Evolutionary conservation across 2,888 invertebrate genomes (phyloP).

Genomic region (Thymelicus lineola): DNA sequence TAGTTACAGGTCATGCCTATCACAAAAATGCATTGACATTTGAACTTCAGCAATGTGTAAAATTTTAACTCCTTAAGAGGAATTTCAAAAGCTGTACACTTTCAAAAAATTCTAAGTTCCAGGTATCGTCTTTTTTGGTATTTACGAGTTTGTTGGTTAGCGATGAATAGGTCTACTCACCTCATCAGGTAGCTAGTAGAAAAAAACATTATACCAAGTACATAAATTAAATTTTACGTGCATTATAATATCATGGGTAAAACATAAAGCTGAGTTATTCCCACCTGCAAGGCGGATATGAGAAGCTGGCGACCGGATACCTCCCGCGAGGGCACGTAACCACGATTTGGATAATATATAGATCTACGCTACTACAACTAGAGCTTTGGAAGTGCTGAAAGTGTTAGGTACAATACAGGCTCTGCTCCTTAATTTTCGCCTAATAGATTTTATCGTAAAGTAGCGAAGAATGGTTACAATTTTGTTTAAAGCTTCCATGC

Average conservation of each 20-base stretch:
- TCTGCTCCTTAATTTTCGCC: background rate
- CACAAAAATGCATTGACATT: too few relatives aligned
- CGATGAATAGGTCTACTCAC: too few relatives aligned
- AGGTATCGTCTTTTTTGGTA: too few relatives aligned
- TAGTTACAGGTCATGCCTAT: too few relatives aligned
- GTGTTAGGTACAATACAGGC: background rate
- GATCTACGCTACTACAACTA: background rate
- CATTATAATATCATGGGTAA: background rate
- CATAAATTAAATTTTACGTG: background rate
- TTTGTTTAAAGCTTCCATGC: too few relatives aligned
- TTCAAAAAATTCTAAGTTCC: too few relatives aligned
- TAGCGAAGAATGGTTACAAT: background rate
- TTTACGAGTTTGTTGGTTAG: too few relatives aligned
- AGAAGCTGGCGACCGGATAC: slow-evolving; percentile 17
- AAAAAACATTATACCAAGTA: too few relatives aligned
- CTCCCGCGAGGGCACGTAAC: slow-evolving; percentile 16
- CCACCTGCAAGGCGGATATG: slow-evolving; percentile 12
- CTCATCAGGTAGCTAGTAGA: too few relatives aligned
- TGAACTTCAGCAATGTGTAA: too few relatives aligned
- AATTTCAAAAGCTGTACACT: too few relatives aligned
- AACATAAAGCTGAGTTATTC: background rate
- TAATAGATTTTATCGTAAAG: background rate
- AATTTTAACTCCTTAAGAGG: too few relatives aligned
- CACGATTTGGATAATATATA: slow-evolving; percentile 14
- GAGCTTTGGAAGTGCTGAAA: slow-evolving; percentile 7